These are phyloP conservation scores for Cynocephalus volans DNA, from an alignment of 2,113 vertebrate species.

Conservation along the genomic window DNA sequence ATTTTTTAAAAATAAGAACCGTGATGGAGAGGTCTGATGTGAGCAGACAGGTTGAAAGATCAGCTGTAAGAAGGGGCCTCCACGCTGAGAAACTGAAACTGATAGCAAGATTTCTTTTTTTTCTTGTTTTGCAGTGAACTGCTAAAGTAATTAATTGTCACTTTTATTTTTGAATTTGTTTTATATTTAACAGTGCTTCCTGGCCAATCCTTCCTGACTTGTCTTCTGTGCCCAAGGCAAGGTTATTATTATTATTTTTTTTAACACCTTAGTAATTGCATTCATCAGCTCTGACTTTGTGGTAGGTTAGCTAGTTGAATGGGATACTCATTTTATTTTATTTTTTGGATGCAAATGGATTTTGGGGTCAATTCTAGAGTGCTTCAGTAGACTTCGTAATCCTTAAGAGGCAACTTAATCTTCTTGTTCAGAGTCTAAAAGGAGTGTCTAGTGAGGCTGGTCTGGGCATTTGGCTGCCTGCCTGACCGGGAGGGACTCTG, in stretches of 20 bases:
- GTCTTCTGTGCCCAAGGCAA: neutral
- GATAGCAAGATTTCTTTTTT: constrained; percentile 12
- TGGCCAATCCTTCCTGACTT: neutral
- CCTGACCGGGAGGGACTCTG: neutral
- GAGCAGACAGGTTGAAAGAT: constrained; percentile 37
- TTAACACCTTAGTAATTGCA: neutral
- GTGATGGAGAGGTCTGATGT: constrained; percentile 20
- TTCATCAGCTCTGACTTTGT: neutral
- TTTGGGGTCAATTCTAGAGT: neutral
- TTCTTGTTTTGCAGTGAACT: neutral
- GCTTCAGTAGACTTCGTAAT: neutral
- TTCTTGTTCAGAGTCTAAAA: neutral
- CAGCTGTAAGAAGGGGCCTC: constrained; percentile 60
- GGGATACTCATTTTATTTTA: neutral
- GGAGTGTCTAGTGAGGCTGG: neutral
- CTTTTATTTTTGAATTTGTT: constrained; percentile 77
- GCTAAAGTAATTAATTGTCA: constrained; percentile 70
- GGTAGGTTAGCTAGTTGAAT: neutral
- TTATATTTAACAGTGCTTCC: constrained; percentile 45
- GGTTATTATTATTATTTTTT: neutral
- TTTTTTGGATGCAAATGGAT: neutral
- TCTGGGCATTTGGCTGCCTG: neutral
- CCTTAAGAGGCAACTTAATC: neutral
- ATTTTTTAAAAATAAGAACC: constrained; percentile 64
- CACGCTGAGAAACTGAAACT: constrained; percentile 18